Evolutionary conservation across 2,113 vertebrate species (phyloP).

Genomic region (Lampris megalopsis): DNA sequence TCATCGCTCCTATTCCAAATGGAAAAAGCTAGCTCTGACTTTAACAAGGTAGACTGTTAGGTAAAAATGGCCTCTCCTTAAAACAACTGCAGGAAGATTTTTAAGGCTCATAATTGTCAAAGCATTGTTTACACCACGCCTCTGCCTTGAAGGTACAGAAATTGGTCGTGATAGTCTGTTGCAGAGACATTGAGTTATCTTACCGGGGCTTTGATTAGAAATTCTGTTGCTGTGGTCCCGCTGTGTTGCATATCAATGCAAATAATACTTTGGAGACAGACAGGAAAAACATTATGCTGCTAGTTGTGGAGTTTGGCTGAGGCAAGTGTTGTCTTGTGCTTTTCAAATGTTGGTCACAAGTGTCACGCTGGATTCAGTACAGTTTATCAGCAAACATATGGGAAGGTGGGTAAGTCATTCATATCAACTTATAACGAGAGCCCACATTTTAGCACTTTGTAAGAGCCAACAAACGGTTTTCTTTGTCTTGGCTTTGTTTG

Average conservation of each 20-base stretch:
- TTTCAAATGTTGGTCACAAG: constrained; percentile 16
- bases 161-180: constrained; percentile 59
- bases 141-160: constrained; percentile 73
- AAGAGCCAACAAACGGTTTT: constrained; percentile 23
- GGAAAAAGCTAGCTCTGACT: constrained; percentile 33
- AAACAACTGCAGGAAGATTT: constrained; percentile 49
- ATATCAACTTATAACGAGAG: neutral
- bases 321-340: constrained; percentile 42
- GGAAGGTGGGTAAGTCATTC: neutral
- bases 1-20: constrained; percentile 34
- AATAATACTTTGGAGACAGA: constrained; percentile 67
- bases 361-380: constrained; percentile 20
- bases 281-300: constrained; percentile 46
- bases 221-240: constrained; percentile 69
- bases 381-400: constrained; percentile 23
- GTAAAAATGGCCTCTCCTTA: constrained; percentile 30
- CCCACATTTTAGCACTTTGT: neutral
- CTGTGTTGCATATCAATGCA: constrained; percentile 67
- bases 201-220: constrained; percentile 70
- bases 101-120: constrained; percentile 66
- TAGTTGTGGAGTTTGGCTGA: constrained; percentile 32
- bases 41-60: constrained; percentile 56
- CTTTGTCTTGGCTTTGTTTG: constrained; percentile 1
- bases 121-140: constrained; percentile 68
- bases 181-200: constrained; percentile 56